Conservation (phyloP, 1,140 invertebrate genomes). For the Lerema accius region DNA sequence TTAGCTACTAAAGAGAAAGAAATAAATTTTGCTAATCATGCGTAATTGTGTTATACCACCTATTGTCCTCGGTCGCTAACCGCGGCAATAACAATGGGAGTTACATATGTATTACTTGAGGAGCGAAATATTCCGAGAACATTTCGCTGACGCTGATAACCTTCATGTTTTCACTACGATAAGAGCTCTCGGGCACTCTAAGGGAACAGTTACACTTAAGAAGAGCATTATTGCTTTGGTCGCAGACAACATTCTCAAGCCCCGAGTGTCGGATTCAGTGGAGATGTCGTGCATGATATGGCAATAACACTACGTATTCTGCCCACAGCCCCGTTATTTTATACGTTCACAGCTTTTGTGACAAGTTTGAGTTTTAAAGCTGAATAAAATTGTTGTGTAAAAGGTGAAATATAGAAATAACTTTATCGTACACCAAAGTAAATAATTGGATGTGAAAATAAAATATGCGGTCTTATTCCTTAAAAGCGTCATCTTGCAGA, state of each 20-base stretch:
- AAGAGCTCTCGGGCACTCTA: constrained; percentile 40
- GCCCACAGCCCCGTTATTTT: constrained; percentile 43
- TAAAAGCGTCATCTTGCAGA: too few species aligned
- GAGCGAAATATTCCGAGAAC: constrained; percentile 39
- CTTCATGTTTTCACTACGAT: constrained; percentile 46
- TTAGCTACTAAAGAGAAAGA: neutral
- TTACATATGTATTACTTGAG: constrained; percentile 30
- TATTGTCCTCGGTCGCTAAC: constrained; percentile 3
- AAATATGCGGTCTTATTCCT: too few species aligned
- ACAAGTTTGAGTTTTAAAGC: neutral
- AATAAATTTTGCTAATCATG: constrained; percentile 4
- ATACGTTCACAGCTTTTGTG: constrained; percentile 1
- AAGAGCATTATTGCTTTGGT: constrained; percentile 57
- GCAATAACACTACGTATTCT: constrained; percentile 58
- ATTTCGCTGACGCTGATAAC: constrained; percentile 40
- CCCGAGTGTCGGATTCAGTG: constrained; percentile 46
- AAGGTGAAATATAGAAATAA: constrained; percentile 2
- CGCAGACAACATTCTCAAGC: constrained; percentile 44
- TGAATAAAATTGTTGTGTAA: constrained; percentile 6
- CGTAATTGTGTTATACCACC: neutral
- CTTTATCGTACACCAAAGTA: too few species aligned
- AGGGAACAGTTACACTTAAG: constrained; percentile 55
- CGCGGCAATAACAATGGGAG: constrained; percentile 23
- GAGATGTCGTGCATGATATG: constrained; percentile 53
- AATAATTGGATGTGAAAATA: too few species aligned